phyloP scores from a whole-genome alignment of 1,140 invertebrate species.

The Drosophila nigrodunni region DNA sequence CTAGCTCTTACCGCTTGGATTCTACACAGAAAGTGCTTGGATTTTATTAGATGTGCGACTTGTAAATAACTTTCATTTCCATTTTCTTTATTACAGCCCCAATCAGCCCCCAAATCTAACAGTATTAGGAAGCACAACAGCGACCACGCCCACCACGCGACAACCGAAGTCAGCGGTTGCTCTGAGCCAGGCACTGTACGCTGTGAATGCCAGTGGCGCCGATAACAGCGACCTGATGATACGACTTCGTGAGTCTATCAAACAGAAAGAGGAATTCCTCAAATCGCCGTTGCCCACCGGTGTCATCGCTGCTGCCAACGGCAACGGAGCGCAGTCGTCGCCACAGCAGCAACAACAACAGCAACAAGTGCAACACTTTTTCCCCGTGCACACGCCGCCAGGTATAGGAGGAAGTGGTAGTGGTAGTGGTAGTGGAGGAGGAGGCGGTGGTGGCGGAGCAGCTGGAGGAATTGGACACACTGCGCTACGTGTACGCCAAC shows the following conservation, averaged over 20 bases:
- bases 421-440: background rate
- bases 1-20: too few species aligned
- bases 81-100: conserved; percentile 51
- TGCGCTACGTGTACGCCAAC: conserved; percentile 54
- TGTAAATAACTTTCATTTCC: background rate
- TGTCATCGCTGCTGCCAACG: conserved; percentile 48
- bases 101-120: conserved; percentile 81
- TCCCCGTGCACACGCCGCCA: conserved; percentile 60
- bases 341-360: conserved; percentile 60
- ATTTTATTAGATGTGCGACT: background rate
- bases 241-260: conserved; percentile 90
- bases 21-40: background rate
- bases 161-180: conserved; percentile 61
- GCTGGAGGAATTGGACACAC: conserved; percentile 3
- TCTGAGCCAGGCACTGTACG: conserved; percentile 63
- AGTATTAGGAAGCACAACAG: conserved; percentile 77
- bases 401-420: conserved; percentile 26
- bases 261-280: conserved; percentile 95
- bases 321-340: conserved; percentile 56
- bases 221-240: conserved; percentile 83
- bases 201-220: conserved; percentile 34
- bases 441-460: background rate
- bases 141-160: conserved; percentile 61
- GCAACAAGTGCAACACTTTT: conserved; percentile 79
- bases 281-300: conserved; percentile 87